phyloP scores from a whole-genome alignment of 2,797 vertebrate genomes.

The Margarornis squamiger region DNA sequence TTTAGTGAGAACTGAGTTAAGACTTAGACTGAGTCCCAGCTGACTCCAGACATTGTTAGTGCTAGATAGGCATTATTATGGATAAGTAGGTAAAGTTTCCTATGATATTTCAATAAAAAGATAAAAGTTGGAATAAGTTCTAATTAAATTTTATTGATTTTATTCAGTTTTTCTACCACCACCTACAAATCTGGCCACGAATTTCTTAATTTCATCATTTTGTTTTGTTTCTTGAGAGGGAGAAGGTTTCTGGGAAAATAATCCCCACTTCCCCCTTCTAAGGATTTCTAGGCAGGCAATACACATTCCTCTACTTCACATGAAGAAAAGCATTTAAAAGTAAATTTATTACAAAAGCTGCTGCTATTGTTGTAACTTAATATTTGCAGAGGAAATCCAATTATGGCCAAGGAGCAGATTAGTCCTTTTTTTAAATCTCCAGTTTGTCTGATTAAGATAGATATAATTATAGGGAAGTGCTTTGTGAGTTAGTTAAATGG shows the following conservation, averaged over 20 bases:
- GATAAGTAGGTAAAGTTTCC: not conserved
- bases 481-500: not conserved
- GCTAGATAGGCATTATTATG: not conserved
- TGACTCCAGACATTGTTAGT: not conserved
- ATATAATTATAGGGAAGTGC: not conserved
- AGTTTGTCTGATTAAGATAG: not conserved
- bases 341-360: not conserved
- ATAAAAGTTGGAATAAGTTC: not conserved
- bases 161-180: not conserved
- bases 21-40: not conserved
- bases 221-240: not conserved
- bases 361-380: conserved; percentile 4
- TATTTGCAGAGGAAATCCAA: conserved; percentile 4
- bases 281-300: not conserved
- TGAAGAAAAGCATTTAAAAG: not conserved
- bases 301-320: not conserved
- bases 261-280: not conserved
- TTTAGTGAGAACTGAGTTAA: not conserved
- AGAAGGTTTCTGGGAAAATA: not conserved
- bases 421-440: not conserved
- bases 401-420: not conserved
- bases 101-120: not conserved
- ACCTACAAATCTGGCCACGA: not conserved
- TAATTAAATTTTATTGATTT: not conserved
- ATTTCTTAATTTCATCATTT: not conserved